These are phyloP conservation scores for Nephila pilipes DNA, from an alignment of 1,140 invertebrate species.

Conservation along the genomic window DNA sequence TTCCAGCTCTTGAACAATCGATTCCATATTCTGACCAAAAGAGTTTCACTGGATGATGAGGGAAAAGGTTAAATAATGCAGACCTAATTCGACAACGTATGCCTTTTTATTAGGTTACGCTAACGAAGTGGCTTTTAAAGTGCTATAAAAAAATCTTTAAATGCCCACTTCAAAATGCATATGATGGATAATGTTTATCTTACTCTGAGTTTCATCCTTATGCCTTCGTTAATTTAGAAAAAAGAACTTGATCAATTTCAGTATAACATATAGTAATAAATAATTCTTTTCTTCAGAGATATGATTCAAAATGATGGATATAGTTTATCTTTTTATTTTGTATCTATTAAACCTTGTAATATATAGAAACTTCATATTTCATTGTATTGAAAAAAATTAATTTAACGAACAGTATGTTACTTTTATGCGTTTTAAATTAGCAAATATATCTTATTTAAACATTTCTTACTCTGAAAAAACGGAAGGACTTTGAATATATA, in stretches of 20 bases:
- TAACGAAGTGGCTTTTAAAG: slow-evolving; percentile 66
- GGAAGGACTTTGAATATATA: too few species aligned
- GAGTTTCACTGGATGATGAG: background rate
- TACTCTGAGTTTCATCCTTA: background rate
- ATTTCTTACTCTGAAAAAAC: too few species aligned
- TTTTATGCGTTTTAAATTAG: too few species aligned
- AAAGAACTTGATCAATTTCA: background rate
- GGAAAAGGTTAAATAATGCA: slow-evolving; percentile 62
- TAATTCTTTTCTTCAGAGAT: too few species aligned
- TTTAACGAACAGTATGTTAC: too few species aligned
- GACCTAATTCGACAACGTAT: slow-evolving; percentile 18
- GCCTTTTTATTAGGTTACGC: slow-evolving; percentile 56
- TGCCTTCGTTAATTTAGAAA: background rate
- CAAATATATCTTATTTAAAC: too few species aligned
- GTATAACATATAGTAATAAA: too few species aligned
- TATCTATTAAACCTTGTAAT: too few species aligned
- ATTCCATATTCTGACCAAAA: slow-evolving; percentile 49
- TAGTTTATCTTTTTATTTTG: too few species aligned
- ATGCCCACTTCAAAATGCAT: background rate
- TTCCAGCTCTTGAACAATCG: slow-evolving; percentile 44
- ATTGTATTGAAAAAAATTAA: too few species aligned
- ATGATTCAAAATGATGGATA: too few species aligned
- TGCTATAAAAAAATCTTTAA: slow-evolving; percentile 4
- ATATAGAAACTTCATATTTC: too few species aligned
- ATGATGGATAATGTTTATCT: slow-evolving; percentile 5